phyloP scores from a whole-genome alignment of 2,888 invertebrate genomes.

The Crematogaster levior region DNA sequence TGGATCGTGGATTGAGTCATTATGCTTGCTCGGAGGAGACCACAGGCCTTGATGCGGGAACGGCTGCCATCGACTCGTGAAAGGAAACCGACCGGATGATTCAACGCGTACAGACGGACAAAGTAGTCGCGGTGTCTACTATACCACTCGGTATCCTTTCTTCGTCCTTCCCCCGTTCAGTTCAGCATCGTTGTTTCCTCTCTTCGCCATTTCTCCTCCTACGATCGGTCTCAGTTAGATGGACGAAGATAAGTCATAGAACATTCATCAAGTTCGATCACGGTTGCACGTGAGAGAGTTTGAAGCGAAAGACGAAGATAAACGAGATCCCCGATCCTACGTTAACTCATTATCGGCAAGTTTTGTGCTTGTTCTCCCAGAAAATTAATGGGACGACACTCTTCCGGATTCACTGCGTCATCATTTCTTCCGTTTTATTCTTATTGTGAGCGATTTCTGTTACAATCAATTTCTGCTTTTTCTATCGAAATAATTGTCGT shows the following conservation, averaged over 20 bases:
- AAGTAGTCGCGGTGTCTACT: slow-evolving; percentile 77
- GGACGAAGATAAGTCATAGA: slow-evolving; percentile 57
- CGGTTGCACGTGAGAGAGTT: slow-evolving; percentile 28
- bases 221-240: slow-evolving; percentile 38
- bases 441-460: no score
- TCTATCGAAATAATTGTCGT: neutral
- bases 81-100: slow-evolving; percentile 83
- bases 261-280: slow-evolving; percentile 65
- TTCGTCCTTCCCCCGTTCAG: slow-evolving; percentile 46
- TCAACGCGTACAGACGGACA: slow-evolving; percentile 80
- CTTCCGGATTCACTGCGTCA: slow-evolving; percentile 34
- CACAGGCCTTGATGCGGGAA: slow-evolving; percentile 83
- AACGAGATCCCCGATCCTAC: slow-evolving; percentile 50
- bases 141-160: slow-evolving; percentile 56
- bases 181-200: slow-evolving; percentile 55
- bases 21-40: slow-evolving; percentile 84
- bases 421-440: neutral
- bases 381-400: slow-evolving; percentile 53
- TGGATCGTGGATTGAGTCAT: slow-evolving; percentile 86
- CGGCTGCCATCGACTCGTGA: slow-evolving; percentile 82
- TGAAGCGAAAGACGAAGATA: slow-evolving; percentile 27
- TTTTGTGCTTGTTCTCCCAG: slow-evolving; percentile 35
- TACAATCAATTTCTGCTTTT: neutral
- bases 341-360: slow-evolving; percentile 60
- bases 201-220: slow-evolving; percentile 42